Evolutionary conservation across 2,888 invertebrate species (phyloP), one percentile per base, ranked within the genome.

Genomic region (Hypomecis punctinalis): DNA sequence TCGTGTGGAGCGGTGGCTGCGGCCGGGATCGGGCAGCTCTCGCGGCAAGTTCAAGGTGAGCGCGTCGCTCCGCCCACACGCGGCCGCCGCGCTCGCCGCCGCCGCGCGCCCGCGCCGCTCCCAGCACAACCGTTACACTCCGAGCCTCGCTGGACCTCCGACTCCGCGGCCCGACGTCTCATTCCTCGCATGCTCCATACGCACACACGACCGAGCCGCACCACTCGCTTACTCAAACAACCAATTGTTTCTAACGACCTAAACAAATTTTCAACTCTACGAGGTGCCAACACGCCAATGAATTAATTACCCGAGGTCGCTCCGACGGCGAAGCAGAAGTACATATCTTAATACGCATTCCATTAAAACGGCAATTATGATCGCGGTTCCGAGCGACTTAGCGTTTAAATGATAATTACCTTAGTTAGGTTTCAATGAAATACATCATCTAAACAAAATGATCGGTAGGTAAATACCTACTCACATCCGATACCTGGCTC

Each of bases 31-130:
- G 70, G 81, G 77, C 83, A 77, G 80, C 85, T 86, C 88, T 86
- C 88, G 85, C 86, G 88, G 91, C 91, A 93, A 92, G 92, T 93
- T 93, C 92, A 93, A 93, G 92, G 92, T 91, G 89, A 93, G 86
- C 90, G 83, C 89, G 86, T 90, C 89, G 88, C 88, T 86, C 90
- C 92, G 88, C 92, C 91, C 89, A 91, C 91, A 82, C 90, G 82
- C 80, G 83, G 73, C 77, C 57, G 64, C 3, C 23, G 23, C 23
- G 23, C 59, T 39, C 39, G 39, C 40, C 49, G 54, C 59, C 60
- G 61, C 13, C 60, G 36, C 47, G 35, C 42, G 40, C 45, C 45
- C 45, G 53, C 56, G 62, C 67, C 73, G 73, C 73, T 67, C 69
- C 72, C 67, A 65, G 77, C 84, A 84, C 85, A 83, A 91, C 91